Percentiles rank a stretch among this genome's conserved stretches.
These are phyloP conservation scores for Copsychus sechellarum DNA, from an alignment of 2,113 vertebrate genomes.

Conservation along the genomic window DNA sequence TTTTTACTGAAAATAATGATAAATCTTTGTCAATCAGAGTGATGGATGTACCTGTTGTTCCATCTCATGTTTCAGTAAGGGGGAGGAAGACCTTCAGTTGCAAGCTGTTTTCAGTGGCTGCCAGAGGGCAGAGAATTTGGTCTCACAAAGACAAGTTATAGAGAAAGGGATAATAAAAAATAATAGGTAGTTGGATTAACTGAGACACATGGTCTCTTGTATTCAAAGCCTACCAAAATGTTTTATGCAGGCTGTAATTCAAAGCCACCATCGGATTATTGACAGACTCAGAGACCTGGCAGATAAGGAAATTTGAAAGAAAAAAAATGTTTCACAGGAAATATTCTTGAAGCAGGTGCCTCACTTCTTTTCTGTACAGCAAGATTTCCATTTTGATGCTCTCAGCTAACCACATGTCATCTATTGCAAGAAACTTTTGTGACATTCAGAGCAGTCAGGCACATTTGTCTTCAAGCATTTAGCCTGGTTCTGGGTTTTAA, in stretches of 20 bases:
- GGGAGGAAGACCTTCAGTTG: not conserved
- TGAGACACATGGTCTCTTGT: not conserved
- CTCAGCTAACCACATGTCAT: not conserved
- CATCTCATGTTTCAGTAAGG: not conserved
- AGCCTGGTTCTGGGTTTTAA: not conserved
- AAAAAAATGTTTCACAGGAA: not conserved
- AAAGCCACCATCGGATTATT: not conserved
- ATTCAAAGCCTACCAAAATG: not conserved
- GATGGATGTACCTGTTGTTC: not conserved
- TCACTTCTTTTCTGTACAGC: not conserved
- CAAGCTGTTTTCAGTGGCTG: not conserved
- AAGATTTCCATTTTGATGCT: not conserved
- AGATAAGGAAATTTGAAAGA: not conserved
- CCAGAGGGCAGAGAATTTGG: not conserved
- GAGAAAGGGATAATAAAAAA: not conserved
- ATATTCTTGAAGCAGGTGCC: not conserved
- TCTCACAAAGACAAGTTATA: not conserved
- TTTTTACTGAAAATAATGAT: not conserved
- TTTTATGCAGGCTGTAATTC: not conserved
- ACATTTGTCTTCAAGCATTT: not conserved
- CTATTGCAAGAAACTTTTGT: not conserved
- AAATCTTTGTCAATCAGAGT: not conserved
- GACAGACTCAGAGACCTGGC: not conserved
- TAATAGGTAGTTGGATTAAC: not conserved
- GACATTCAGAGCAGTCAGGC: not conserved